phyloP scores from a whole-genome alignment of 2,888 invertebrate genomes.

The Stictocephala bisonia region DNA sequence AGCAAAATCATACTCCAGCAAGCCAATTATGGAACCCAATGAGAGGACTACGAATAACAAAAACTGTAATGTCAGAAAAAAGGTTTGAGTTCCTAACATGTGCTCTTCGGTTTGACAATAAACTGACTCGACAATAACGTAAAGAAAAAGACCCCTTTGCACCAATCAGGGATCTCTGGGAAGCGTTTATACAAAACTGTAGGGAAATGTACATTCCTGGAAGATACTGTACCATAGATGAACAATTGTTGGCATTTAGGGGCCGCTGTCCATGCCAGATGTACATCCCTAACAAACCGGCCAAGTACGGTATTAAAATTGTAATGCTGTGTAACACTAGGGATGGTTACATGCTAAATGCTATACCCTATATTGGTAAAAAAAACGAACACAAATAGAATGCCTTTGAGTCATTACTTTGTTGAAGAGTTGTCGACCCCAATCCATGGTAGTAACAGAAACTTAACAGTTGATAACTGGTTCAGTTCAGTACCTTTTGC shows the following conservation, averaged over 20 bases:
- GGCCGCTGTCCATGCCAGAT: conserved; percentile 43
- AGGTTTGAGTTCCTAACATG: background rate
- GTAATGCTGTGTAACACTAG: conserved; percentile 43
- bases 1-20: background rate
- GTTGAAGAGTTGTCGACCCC: conserved; percentile 46
- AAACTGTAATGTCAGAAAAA: background rate
- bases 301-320: conserved; percentile 50
- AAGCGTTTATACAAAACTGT: conserved; percentile 44
- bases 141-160: conserved; percentile 48
- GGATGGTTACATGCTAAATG: conserved; percentile 50
- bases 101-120: conserved; percentile 47
- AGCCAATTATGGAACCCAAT: background rate
- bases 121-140: conserved; percentile 31
- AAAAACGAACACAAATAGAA: conserved; percentile 16
- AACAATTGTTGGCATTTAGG: conserved; percentile 47
- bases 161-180: conserved; percentile 51
- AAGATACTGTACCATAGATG: conserved; percentile 44
- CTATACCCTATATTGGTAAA: conserved; percentile 51
- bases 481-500: conserved; percentile 51
- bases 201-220: conserved; percentile 45
- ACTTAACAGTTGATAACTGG: conserved; percentile 53
- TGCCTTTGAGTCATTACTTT: conserved; percentile 45
- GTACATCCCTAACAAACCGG: conserved; percentile 48
- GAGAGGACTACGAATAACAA: background rate
- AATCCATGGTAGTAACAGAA: conserved; percentile 49